Percentiles rank a stretch among this genome's conserved stretches.
phyloP scores from a whole-genome alignment of 2,888 invertebrate genomes.

The Amorpha juglandis region DNA sequence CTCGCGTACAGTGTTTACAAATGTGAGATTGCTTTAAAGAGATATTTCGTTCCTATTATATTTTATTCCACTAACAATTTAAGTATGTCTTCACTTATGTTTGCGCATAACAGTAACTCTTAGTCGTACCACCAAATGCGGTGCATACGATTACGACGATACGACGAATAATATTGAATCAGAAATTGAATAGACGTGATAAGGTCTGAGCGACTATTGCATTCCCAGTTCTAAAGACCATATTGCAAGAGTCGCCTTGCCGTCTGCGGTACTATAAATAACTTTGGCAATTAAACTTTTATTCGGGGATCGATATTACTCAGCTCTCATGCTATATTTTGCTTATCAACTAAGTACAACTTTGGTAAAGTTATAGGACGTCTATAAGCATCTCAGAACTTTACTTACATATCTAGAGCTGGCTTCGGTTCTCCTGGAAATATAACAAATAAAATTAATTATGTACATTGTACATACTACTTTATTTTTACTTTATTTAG shows the following conservation, averaged over 20 bases:
- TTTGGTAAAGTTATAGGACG: slow-evolving; percentile 43
- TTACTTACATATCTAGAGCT: slow-evolving; percentile 21
- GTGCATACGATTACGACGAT: slow-evolving; percentile 8
- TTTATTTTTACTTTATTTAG: too few species aligned
- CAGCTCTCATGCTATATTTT: slow-evolving; percentile 61
- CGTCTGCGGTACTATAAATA: slow-evolving; percentile 73
- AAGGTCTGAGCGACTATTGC: slow-evolving; percentile 46
- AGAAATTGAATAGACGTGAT: slow-evolving; percentile 49
- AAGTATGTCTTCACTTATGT: neutral
- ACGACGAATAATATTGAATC: slow-evolving; percentile 39
- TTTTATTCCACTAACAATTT: too few species aligned
- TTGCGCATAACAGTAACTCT: too few species aligned
- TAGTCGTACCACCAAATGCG: neutral
- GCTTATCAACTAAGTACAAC: slow-evolving; percentile 57
- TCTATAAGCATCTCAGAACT: slow-evolving; percentile 37
- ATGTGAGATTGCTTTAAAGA: too few species aligned
- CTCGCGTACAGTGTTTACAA: too few species aligned
- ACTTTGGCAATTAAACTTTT: slow-evolving; percentile 82
- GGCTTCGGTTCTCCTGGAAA: slow-evolving; percentile 26
- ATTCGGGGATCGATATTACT: slow-evolving; percentile 70
- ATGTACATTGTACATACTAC: neutral
- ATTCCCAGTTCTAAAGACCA: slow-evolving; percentile 41
- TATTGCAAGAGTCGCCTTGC: slow-evolving; percentile 53
- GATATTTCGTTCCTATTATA: too few species aligned
- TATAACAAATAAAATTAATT: slow-evolving; percentile 12